Conservation (phyloP, 2,113 vertebrate genomes). For the Saimiri boliviensis region DNA sequence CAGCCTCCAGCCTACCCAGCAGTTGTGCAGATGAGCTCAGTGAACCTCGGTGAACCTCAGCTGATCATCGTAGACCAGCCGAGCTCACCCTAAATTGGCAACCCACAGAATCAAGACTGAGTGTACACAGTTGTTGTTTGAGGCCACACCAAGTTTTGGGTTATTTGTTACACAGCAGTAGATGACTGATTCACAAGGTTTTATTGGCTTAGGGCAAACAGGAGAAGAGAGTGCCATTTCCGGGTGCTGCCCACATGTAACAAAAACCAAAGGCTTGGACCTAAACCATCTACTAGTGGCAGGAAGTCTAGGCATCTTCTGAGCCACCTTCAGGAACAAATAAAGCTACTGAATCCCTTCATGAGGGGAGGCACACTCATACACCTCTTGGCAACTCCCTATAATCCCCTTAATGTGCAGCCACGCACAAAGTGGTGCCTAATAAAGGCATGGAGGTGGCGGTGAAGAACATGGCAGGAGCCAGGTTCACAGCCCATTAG, state of each 20-base stretch:
- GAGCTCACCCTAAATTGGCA: neutral
- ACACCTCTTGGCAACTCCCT: neutral
- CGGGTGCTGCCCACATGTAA: neutral
- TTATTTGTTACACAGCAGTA: neutral
- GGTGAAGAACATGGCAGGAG: neutral
- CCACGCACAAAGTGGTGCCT: neutral
- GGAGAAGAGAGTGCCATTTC: neutral
- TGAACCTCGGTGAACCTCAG: neutral
- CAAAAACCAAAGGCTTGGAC: neutral
- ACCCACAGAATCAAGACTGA: neutral
- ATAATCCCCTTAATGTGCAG: fast-evolving
- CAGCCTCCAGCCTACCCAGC: neutral
- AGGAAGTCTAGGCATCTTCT: neutral
- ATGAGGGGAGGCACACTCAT: fast-evolving
- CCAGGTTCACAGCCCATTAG: neutral
- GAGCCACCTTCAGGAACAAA: neutral
- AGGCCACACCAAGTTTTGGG: neutral
- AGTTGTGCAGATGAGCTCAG: neutral
- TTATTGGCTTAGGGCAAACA: neutral
- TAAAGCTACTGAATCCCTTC: fast-evolving
- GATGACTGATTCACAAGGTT: neutral
- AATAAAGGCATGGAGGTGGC: neutral
- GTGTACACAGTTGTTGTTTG: neutral
- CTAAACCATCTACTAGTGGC: neutral
- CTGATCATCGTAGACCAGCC: neutral